phyloP scores from a whole-genome alignment of 2,113 vertebrate species.

The Chloroceryle aenea region DNA sequence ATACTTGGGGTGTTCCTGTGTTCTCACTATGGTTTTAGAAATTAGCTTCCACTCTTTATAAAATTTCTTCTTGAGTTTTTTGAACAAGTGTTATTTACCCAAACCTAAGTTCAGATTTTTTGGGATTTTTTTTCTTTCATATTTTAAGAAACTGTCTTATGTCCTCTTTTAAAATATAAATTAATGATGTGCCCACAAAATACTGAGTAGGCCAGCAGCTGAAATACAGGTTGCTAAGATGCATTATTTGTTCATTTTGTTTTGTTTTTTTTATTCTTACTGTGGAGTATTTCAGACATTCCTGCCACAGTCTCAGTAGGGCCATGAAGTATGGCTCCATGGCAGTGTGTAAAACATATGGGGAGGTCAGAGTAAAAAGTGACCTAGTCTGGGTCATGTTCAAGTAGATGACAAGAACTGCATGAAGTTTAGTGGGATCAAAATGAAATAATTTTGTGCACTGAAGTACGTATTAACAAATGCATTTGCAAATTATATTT shows the following conservation, averaged over 20 bases:
- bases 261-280: neutral
- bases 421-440: neutral
- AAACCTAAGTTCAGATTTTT: neutral
- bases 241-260: neutral
- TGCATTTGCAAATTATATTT: slow-evolving; percentile 10
- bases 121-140: neutral
- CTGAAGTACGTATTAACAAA: neutral
- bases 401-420: neutral
- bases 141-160: neutral
- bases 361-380: neutral
- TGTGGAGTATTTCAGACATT: neutral
- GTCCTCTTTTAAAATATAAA: neutral
- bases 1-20: neutral
- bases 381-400: neutral
- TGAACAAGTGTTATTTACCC: neutral
- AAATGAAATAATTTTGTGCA: neutral
- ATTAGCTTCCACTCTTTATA: neutral
- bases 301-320: neutral
- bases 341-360: neutral
- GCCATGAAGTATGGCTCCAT: neutral
- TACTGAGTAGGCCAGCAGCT: neutral
- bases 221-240: neutral
- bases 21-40: neutral
- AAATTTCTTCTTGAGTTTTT: neutral
- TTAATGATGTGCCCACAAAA: neutral